These are phyloP conservation scores for Nomada fabriciana DNA, from an alignment of 2,888 invertebrate species.

Conservation along the genomic window DNA sequence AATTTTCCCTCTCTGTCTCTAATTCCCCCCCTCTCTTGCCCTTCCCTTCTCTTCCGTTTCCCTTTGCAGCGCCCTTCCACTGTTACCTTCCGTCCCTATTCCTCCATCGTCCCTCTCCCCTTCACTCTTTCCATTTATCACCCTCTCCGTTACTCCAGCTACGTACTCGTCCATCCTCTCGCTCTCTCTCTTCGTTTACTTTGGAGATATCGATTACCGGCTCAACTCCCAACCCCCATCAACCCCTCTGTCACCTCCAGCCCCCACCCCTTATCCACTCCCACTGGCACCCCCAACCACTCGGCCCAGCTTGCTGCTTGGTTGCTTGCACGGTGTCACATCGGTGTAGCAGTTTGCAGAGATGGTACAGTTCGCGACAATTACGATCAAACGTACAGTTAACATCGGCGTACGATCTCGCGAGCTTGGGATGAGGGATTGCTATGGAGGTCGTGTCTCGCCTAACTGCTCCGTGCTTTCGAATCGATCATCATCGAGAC, in stretches of 20 bases:
- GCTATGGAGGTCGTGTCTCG: slow-evolving; percentile 41
- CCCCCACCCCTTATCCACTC: slow-evolving; percentile 68
- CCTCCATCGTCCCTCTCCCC: slow-evolving; percentile 42
- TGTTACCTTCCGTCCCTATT: slow-evolving; percentile 61
- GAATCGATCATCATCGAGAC: slow-evolving; percentile 39
- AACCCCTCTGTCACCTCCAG: slow-evolving; percentile 73
- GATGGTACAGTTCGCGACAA: slow-evolving; percentile 75
- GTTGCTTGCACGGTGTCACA: slow-evolving; percentile 80
- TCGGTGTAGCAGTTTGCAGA: slow-evolving; percentile 82
- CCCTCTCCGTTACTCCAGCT: slow-evolving; percentile 41
- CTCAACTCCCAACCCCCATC: slow-evolving; percentile 81
- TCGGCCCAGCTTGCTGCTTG: slow-evolving; percentile 75
- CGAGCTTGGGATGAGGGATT: slow-evolving; percentile 36
- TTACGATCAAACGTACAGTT: slow-evolving; percentile 73
- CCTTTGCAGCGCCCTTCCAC: slow-evolving; percentile 25
- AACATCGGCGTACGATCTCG: slow-evolving; percentile 62
- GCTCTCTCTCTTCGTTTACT: slow-evolving; percentile 82
- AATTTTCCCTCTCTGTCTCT: slow-evolving; percentile 76
- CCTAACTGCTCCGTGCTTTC: slow-evolving; percentile 30
- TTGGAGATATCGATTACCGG: slow-evolving; percentile 84
- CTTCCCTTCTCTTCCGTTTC: slow-evolving; percentile 16
- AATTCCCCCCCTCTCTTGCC: slow-evolving; percentile 54
- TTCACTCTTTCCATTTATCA: slow-evolving; percentile 36
- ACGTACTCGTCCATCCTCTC: slow-evolving; percentile 53
- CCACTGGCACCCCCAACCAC: slow-evolving; percentile 62